phyloP scores from a whole-genome alignment of 2,888 invertebrate species.

The Acanthosepion pharaonis region DNA sequence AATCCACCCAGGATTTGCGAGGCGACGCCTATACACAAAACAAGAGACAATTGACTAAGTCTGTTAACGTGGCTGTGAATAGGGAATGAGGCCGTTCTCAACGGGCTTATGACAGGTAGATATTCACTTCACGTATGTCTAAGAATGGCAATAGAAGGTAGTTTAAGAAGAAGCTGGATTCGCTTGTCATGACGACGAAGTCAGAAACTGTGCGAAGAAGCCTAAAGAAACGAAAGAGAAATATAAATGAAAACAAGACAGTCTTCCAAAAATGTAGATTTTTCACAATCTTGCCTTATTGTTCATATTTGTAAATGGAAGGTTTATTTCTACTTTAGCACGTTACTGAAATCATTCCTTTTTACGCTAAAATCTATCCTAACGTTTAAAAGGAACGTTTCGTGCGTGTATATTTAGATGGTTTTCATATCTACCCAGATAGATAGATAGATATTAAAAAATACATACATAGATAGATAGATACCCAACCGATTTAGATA shows the following conservation, averaged over 20 bases:
- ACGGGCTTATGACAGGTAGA: background rate
- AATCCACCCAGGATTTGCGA: background rate
- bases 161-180: background rate
- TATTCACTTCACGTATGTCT: conserved; percentile 18
- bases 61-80: background rate
- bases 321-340: too few relatives aligned
- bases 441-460: background rate
- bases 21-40: background rate
- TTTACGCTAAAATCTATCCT: background rate
- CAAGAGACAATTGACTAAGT: background rate
- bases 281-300: too few relatives aligned
- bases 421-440: background rate
- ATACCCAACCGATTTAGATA: background rate
- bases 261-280: background rate
- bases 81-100: background rate
- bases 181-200: background rate
- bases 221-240: background rate
- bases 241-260: background rate
- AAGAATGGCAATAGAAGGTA: background rate
- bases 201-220: background rate
- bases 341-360: too few relatives aligned
- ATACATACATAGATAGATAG: background rate
- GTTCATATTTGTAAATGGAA: too few relatives aligned
- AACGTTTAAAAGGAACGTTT: background rate
- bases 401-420: background rate